Conservation (phyloP, 2,113 vertebrate genomes). For the Orthonyx spaldingii region DNA sequence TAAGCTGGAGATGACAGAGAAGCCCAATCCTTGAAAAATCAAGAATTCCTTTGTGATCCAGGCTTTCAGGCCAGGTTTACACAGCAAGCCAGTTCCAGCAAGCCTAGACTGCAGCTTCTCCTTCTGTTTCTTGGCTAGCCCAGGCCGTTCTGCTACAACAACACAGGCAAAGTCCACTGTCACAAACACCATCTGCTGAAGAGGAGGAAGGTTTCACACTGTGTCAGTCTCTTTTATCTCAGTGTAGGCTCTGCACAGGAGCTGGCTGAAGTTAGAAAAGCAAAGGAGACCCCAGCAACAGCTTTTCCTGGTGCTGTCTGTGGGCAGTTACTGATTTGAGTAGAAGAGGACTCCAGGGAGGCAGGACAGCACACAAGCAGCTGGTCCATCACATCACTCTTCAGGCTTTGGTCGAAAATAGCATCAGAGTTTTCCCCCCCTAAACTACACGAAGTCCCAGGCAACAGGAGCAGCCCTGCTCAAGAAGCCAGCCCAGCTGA, state of each 20-base stretch:
- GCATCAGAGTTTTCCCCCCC: background rate
- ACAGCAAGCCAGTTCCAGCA: background rate
- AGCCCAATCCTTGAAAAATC: background rate
- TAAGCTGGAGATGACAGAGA: background rate
- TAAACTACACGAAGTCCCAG: background rate
- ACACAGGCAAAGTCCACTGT: conserved; percentile 32
- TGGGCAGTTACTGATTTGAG: background rate
- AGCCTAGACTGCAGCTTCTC: conserved; percentile 6
- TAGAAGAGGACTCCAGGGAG: background rate
- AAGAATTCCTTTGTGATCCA: background rate
- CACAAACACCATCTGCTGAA: conserved; percentile 61
- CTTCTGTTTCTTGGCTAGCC: background rate
- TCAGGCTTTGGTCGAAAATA: background rate
- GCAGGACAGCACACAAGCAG: background rate
- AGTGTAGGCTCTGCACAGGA: conserved; percentile 26
- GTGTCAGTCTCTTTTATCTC: conserved; percentile 47
- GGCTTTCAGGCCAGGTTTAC: background rate
- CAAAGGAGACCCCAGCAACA: conserved; percentile 19
- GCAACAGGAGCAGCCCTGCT: background rate
- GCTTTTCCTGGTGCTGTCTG: background rate
- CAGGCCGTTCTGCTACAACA: background rate
- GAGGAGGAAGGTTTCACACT: conserved; percentile 55
- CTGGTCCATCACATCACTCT: background rate
- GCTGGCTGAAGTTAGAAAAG: conserved; percentile 22
- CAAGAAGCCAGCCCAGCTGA: background rate